Evolutionary conservation across 2,888 invertebrate genomes (phyloP).

Genomic region (Neoascia interrupta): DNA sequence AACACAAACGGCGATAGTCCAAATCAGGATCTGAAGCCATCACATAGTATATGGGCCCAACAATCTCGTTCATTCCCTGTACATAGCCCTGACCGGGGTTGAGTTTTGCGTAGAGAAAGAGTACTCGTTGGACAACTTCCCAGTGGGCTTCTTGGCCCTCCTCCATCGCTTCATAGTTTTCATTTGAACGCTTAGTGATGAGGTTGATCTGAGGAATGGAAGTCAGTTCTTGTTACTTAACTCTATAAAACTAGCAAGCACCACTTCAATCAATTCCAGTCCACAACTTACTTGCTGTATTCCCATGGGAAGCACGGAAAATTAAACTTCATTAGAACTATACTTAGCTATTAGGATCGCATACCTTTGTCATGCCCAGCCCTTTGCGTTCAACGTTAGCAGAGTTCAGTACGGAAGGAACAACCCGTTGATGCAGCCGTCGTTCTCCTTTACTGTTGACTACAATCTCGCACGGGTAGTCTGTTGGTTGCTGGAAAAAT

Average conservation of each 20-base stretch:
- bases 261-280: too few species aligned
- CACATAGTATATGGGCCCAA: constrained; percentile 98
- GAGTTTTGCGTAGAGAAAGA: constrained; percentile 98
- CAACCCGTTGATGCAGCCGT: constrained; percentile 92
- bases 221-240: not conserved
- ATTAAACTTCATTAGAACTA: not conserved
- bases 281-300: constrained; percentile 56
- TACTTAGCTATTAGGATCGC: not conserved
- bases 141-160: constrained; percentile 98
- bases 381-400: constrained; percentile 94
- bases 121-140: constrained; percentile 98
- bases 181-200: constrained; percentile 87
- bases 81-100: constrained; percentile 98
- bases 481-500: constrained; percentile 97
- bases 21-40: constrained; percentile 94
- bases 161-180: constrained; percentile 91
- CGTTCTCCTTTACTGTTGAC: constrained; percentile 90
- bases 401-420: constrained; percentile 90
- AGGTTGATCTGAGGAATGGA: constrained; percentile 82
- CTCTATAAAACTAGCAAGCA: not conserved
- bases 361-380: constrained; percentile 93
- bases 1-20: constrained; percentile 89
- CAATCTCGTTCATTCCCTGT: constrained; percentile 99
- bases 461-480: constrained; percentile 91
- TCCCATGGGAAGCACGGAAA: constrained; percentile 17